Evolutionary conservation across 2,113 vertebrate species (phyloP).

Genomic region (Hypanus sabinus): DNA sequence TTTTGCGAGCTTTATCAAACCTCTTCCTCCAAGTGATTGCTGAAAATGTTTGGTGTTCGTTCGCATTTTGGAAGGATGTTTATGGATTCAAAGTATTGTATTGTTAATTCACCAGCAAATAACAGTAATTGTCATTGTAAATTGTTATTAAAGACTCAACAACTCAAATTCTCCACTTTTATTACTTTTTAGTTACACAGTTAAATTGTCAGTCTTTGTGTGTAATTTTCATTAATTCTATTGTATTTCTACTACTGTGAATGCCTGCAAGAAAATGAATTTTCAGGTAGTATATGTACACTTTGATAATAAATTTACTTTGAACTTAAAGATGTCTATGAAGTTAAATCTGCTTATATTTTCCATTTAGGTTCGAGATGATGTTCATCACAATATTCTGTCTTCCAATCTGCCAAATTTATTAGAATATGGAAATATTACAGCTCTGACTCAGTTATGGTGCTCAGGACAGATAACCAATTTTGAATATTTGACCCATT

Average conservation of each 20-base stretch:
- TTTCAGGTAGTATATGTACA: too few relatives aligned
- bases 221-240: too few relatives aligned
- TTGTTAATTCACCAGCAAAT: not conserved
- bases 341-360: slow-evolving; percentile 11
- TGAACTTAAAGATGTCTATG: not conserved
- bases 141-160: not conserved
- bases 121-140: not conserved
- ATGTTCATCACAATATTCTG: slow-evolving; percentile 92
- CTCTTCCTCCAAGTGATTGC: not conserved
- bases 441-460: slow-evolving; percentile 90
- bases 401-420: slow-evolving; percentile 90
- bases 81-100: not conserved
- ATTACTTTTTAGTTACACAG: too few relatives aligned
- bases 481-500: slow-evolving; percentile 94
- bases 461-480: slow-evolving; percentile 93
- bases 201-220: too few relatives aligned
- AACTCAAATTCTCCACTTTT: too few relatives aligned
- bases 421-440: slow-evolving; percentile 93
- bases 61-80: not conserved
- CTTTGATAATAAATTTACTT: too few relatives aligned
- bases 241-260: too few relatives aligned
- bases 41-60: not conserved
- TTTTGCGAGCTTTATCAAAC: not conserved
- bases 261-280: too few relatives aligned
- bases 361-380: slow-evolving; percentile 76